Base-by-base conservation (phyloP, 2,888 invertebrate species). In the Pammene aurita region DNA sequence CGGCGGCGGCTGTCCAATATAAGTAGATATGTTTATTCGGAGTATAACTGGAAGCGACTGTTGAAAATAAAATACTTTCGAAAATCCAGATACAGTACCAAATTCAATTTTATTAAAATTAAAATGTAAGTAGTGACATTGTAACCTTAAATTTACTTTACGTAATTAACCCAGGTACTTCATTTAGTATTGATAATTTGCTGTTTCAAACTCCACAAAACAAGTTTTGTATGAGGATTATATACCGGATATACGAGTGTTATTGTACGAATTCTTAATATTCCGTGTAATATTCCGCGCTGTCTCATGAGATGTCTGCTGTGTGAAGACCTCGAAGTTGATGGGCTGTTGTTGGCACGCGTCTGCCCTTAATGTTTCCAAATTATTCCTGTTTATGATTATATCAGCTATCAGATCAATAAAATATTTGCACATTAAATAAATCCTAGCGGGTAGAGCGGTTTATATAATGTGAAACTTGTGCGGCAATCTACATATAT, bases 331-430 rank as follows among this genome's bases (percentile, higher is more conserved):
- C 18, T 16, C 61, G 67, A 41, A 46, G 41, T 48, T 56, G 60
- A 60, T 60, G 66, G 60, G 66, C 60, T 26, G 60, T 66, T 66
- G 52, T 34, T 44, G 35, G 44, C 66, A 66, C 66, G 58, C 66
- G 54, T 46, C 60, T 60, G 66, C n/a, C 44, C 42, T 34, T 42
- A 66, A 66, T 66, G 66, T 66, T 60, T 46, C 44, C 35, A n/a
- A 14, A 50, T 52, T 60, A 46, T 52, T 16, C 9, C 13, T 35
- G 46, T 57, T 16, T 46, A 58, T 46, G 44, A 63, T 52, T 63
- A 42, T 50, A 26, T 63, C 41, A 13, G 50, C 6, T 11, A 38
- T 16, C 48, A 16, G 48, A 50, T 13, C 26, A 50, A 50, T 50
- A 50, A 11, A 50, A 18, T 18, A 26, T 26, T 26, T 7, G 5